Percentiles rank a stretch among this genome's conserved stretches.
These are phyloP conservation scores for Acronicta psi DNA, from an alignment of 2,888 invertebrate species.

Conservation along the genomic window DNA sequence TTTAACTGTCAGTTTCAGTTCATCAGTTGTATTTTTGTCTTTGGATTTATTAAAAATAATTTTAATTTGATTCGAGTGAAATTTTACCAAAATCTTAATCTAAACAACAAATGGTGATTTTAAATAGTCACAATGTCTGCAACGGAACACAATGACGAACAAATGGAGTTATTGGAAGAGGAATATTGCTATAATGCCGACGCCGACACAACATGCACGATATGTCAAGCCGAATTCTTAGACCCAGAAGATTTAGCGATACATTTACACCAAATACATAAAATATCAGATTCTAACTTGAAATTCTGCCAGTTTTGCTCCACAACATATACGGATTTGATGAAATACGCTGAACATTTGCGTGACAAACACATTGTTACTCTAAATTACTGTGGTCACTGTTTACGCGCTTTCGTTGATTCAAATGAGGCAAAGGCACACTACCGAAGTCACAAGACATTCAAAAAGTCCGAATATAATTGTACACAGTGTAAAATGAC, in stretches of 20 bases:
- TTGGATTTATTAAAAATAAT: too few relatives aligned
- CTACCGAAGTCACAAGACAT: constrained; percentile 63
- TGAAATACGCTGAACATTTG: constrained; percentile 70
- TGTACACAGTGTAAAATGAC: constrained; percentile 71
- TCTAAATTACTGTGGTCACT: constrained; percentile 68
- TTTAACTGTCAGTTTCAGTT: too few relatives aligned
- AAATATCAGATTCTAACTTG: neutral
- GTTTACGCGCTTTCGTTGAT: constrained; percentile 67
- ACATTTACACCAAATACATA: constrained; percentile 73
- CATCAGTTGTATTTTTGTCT: too few relatives aligned
- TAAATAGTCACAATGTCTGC: constrained; percentile 36
- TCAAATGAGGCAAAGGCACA: constrained; percentile 54
- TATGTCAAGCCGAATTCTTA: constrained; percentile 68
- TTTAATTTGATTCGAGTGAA: too few relatives aligned
- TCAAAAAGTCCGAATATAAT: constrained; percentile 37
- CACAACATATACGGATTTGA: constrained; percentile 54
- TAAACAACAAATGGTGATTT: neutral
- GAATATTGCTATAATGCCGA: constrained; percentile 24
- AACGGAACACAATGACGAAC: constrained; percentile 21
- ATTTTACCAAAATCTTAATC: neutral
- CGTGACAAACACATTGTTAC: constrained; percentile 64
- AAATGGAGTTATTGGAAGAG: constrained; percentile 25
- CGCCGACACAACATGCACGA: constrained; percentile 42
- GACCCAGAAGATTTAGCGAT: constrained; percentile 72
- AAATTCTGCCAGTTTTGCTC: constrained; percentile 70